A percentile compares a stretch with the other conserved stretches of the same genome.
Conservation (phyloP, 2,113 vertebrate genomes). For the Seriola rivoliana region DNA sequence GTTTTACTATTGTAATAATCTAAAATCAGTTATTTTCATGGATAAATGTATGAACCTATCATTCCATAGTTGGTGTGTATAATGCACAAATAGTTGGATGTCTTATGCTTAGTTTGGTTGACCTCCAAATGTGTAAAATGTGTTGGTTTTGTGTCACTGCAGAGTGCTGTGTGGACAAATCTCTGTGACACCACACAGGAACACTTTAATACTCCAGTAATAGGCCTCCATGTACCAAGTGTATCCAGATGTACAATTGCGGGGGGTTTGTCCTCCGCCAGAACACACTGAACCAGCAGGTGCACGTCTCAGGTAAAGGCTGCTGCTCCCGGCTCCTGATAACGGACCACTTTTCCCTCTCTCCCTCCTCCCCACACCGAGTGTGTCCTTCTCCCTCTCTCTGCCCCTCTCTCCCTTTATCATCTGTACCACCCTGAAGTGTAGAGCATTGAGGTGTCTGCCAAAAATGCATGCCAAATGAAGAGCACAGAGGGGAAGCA, state of each 20-base stretch:
- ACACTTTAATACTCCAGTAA: constrained; percentile 54
- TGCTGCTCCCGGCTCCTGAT: constrained; percentile 53
- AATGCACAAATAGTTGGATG: background rate
- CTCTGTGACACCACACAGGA: constrained; percentile 45
- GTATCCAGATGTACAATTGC: constrained; percentile 49
- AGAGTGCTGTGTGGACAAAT: constrained; percentile 48
- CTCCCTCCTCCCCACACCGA: background rate
- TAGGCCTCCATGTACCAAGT: constrained; percentile 39
- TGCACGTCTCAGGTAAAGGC: constrained; percentile 71
- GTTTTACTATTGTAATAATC: background rate
- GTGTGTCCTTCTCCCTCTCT: constrained; percentile 36
- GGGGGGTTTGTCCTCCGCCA: constrained; percentile 47
- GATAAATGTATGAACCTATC: background rate
- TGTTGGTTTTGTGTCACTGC: constrained; percentile 14
- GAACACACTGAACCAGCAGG: constrained; percentile 66
- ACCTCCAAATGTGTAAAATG: constrained; percentile 51
- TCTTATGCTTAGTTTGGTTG: constrained; percentile 21
- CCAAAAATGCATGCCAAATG: constrained; percentile 61
- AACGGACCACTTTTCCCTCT: constrained; percentile 29
- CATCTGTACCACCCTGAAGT: constrained; percentile 50
- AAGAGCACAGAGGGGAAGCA: constrained; percentile 44
- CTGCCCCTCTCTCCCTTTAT: constrained; percentile 50
- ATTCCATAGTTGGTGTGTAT: background rate
- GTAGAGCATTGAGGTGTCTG: constrained; percentile 47
- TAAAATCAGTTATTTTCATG: background rate